Evolutionary conservation across 2,113 vertebrate species (phyloP).

Genomic region (Eretmochelys imbricata): DNA sequence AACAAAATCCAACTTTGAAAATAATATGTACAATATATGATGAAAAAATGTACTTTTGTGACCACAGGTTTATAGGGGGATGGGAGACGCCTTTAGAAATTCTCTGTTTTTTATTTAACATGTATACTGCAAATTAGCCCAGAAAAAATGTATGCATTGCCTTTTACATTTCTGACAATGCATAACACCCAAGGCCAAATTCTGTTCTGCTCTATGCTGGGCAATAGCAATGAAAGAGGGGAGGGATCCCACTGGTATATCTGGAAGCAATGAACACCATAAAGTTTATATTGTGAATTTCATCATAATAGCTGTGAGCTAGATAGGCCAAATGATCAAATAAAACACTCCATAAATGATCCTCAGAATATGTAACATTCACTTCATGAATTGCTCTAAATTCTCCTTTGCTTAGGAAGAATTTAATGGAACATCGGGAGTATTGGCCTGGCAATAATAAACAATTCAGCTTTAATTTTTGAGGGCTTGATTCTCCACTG

Average conservation of each 20-base stretch:
- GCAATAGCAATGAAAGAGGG: background rate
- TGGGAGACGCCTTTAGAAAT: conserved; percentile 54
- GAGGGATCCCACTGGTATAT: background rate
- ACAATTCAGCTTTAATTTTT: background rate
- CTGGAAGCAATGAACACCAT: background rate
- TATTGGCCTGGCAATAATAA: background rate
- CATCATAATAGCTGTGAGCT: background rate
- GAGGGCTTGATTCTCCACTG: background rate
- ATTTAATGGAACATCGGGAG: background rate
- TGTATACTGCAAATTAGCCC: conserved; percentile 9
- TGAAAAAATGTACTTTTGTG: conserved; percentile 73
- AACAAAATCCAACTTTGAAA: conserved; percentile 71
- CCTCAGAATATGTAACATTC: background rate
- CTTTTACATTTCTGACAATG: conserved; percentile 26
- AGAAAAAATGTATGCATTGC: conserved; percentile 27
- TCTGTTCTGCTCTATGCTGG: background rate
- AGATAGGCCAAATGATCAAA: background rate
- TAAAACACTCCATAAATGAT: background rate
- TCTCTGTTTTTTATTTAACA: conserved; percentile 20
- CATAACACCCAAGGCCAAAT: background rate
- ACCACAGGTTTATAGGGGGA: conserved; percentile 48
- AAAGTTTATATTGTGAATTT: background rate
- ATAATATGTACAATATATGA: conserved; percentile 67
- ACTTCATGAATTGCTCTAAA: conserved; percentile 5
- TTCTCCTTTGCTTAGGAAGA: conserved; percentile 1